A percentile compares a stretch with the other conserved stretches of the same genome.
These are phyloP conservation scores for Pelusios castaneus DNA, from an alignment of 2,113 vertebrate genomes.

Conservation along the genomic window DNA sequence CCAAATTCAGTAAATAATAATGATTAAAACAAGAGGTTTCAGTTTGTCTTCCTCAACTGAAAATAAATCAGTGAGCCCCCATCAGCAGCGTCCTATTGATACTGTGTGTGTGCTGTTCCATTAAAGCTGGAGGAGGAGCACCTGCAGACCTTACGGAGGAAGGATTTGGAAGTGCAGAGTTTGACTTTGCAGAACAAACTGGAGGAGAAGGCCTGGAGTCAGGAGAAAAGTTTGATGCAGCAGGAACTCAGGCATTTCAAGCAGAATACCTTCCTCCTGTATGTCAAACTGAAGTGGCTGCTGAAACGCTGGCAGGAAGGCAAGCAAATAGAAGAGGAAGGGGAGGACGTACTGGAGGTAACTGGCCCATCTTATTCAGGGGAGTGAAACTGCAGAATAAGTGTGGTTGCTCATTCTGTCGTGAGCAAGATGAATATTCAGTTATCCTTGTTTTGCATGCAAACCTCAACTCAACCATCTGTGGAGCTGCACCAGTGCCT, in stretches of 20 bases:
- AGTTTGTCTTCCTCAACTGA: not conserved
- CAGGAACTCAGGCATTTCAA: slow-evolving; percentile 91
- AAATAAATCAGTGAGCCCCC: not conserved
- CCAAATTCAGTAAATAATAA: not conserved
- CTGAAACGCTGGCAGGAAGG: slow-evolving; percentile 91
- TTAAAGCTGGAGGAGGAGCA: slow-evolving; percentile 87
- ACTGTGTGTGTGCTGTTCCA: not conserved
- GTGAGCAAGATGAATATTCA: not conserved
- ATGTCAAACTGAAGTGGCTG: slow-evolving; percentile 93
- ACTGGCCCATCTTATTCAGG: not conserved
- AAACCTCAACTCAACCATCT: not conserved
- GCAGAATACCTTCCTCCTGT: slow-evolving; percentile 91
- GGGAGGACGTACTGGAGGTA: slow-evolving; percentile 82
- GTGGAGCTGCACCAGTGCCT: not conserved
- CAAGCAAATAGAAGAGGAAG: slow-evolving; percentile 78
- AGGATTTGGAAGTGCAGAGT: slow-evolving; percentile 89
- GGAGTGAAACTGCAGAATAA: not conserved
- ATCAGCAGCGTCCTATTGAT: slow-evolving; percentile 5
- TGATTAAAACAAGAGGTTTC: slow-evolving; percentile 24
- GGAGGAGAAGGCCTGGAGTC: slow-evolving; percentile 86
- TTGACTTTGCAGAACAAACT: slow-evolving; percentile 84
- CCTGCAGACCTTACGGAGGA: slow-evolving; percentile 80
- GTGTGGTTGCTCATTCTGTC: not conserved
- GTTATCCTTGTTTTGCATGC: not conserved
- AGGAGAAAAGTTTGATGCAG: slow-evolving; percentile 87